Percentiles rank a stretch among this genome's conserved stretches.
These are phyloP conservation scores for Sericinus montela DNA, from an alignment of 2,888 invertebrate genomes.

Conservation along the genomic window DNA sequence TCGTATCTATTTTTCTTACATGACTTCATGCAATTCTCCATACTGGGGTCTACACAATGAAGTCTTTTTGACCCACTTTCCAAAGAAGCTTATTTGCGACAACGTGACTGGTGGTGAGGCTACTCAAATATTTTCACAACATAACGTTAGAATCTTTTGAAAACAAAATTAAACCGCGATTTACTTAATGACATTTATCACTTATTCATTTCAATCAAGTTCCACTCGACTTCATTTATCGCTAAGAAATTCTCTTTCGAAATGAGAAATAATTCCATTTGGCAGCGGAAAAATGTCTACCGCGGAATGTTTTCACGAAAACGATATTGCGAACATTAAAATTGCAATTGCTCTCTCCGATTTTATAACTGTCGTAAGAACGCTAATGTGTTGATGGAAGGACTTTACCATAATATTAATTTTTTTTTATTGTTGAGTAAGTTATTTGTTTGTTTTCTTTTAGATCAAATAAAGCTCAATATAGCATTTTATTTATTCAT, in stretches of 20 bases:
- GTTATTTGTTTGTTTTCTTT: too few relatives aligned
- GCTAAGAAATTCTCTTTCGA: conserved; percentile 5
- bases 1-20: too few relatives aligned
- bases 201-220: conserved; percentile 7
- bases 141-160: neutral
- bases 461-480: too few relatives aligned
- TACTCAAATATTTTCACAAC: too few relatives aligned
- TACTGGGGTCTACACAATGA: too few relatives aligned
- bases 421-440: conserved; percentile 8
- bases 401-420: conserved; percentile 1
- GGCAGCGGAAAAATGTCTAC: conserved; percentile 10
- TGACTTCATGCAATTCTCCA: too few relatives aligned
- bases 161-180: neutral
- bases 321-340: conserved; percentile 11
- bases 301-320: conserved; percentile 7
- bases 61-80: too few relatives aligned
- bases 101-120: too few relatives aligned
- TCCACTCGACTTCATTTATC: conserved; percentile 4
- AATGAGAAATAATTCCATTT: conserved; percentile 3
- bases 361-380: conserved; percentile 17
- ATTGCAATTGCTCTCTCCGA: conserved; percentile 14
- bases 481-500: too few relatives aligned
- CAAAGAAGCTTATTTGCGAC: too few relatives aligned
- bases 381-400: conserved; percentile 12
- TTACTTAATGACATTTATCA: neutral